Base-by-base conservation (phyloP, 2,888 invertebrate genomes). In the Amblyjoppa proteus region DNA sequence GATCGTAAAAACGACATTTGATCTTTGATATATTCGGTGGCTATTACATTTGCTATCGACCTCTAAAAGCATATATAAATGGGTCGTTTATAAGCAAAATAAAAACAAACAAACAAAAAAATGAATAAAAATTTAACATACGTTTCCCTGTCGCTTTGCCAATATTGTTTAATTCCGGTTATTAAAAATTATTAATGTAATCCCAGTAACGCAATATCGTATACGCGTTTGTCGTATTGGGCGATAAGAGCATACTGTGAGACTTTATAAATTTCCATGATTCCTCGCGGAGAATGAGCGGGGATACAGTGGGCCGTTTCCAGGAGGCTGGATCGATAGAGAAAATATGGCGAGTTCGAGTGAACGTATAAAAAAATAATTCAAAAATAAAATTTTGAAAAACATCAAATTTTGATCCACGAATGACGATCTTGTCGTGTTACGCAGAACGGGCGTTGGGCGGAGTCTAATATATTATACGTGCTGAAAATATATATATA, bases 301-400 rank as follows among this genome's bases (percentile, higher is more conserved):
- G 20, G 77, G 45, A 58, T 66, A n/a, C 38, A 9, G 31, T 25
- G 16, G 34, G 34, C 76, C 41, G 81, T 77, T 79, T 79, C 69
- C 86, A 81, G 84, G 84, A 84, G 86, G 86, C 79, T 86, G 86
- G 86, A 76, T 86, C 79, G 86, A 51, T 61, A n/a, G 76, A 68
- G 81, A 68, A 7, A 61, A 53, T 45, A 28, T 25, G 31, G 38
- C 45, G 71, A 51, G 51, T 84, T 80, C 34, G 68, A 75, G 78
- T 61, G 78, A 82, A 73, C 56, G 56, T 28, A 66, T 53, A 81
- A 53, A 49, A 64, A 49, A 66, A 78, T 45, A 58, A 41, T 38
- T 3, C 13, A 45, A 71, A 64, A 71, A 34, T n/a, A 7, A n/a
- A 71, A 38, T 34, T 56, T 9, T 16, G 64, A 11, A 56, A 34